phyloP scores from a whole-genome alignment of 2,797 vertebrate genomes.

The Tauraco hartlaubi region DNA sequence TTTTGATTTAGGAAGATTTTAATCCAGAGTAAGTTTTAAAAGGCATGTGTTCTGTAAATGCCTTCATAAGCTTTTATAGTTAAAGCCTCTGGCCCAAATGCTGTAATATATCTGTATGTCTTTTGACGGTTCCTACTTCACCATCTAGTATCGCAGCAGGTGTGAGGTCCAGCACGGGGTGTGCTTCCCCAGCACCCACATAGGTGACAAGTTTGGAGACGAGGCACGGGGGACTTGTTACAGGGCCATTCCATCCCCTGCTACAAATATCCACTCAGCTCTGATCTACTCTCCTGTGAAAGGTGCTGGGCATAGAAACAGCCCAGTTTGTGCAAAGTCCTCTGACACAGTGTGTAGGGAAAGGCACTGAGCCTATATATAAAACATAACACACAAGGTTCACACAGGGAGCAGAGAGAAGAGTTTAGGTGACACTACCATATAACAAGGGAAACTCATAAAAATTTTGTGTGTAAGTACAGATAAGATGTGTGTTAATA shows the following conservation, averaged over 20 bases:
- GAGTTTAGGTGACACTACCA: background rate
- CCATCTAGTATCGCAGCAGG: background rate
- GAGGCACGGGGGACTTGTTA: accelerated
- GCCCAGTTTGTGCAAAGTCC: background rate
- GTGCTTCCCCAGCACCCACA: accelerated
- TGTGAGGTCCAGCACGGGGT: accelerated
- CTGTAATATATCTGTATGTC: background rate
- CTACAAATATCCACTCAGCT: background rate
- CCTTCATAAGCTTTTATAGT: background rate
- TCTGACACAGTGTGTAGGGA: accelerated
- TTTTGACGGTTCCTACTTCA: background rate
- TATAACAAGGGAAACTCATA: background rate
- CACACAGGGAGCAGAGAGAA: background rate
- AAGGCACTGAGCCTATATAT: background rate
- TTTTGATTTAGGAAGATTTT: background rate
- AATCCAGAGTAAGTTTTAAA: background rate
- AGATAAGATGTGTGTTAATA: background rate
- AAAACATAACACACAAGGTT: background rate
- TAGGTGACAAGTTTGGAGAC: background rate
- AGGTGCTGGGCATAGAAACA: background rate
- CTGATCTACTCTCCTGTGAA: accelerated
- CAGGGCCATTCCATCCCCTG: background rate
- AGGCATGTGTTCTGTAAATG: background rate
- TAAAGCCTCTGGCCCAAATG: background rate
- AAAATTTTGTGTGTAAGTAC: background rate